Evolutionary conservation across 1,140 invertebrate genomes (phyloP), one percentile per base, ranked within the genome.

Genomic region (Phocides pigmalion): DNA sequence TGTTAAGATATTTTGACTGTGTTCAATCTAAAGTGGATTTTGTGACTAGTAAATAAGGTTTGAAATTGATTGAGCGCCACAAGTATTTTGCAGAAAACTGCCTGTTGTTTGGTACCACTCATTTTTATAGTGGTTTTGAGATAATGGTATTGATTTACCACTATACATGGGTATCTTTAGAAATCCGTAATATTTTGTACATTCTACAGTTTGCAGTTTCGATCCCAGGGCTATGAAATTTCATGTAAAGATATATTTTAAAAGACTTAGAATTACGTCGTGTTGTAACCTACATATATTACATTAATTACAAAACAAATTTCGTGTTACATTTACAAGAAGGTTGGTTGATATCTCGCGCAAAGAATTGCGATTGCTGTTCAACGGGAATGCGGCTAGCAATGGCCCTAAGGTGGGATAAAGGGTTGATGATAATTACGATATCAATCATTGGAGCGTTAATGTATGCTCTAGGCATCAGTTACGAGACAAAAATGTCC

Each of bases 131-230:
- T 87, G 84, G 84, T 87, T 88, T 84, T 68, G 75, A 82, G 83
- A 82, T 90, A 88, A 90, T 90, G 78, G 78, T 87, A 88, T 90
- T 88, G 87, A 87, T 84, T 88, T 83, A 84, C 80, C 76, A 80
- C 71, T 75, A 64, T 75, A 79, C 74, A 75, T 47, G 75, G 74
- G 72, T 76, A 81, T 80, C 71, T 79, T 72, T 74, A 73, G 68
- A 64, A 70, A 74, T 79, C 74, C 77, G 73, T 70, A 70, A 76
- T 79, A 74, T 73, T 74, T 70, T 71, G 70, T 70, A 72, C 66
- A 68, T 66, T 53, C 63, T 68, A 16, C 47, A 42, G 41, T 16
- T 8, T 19, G 5, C 14, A 50, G 58, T 65, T 65, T 49, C 19
- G 63, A 41, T 73, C 70, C 63, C 75, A 74, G 68, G 74, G 64